Evolutionary conservation across 2,797 vertebrate species (phyloP).

Genomic region (Diglossa cyanea): DNA sequence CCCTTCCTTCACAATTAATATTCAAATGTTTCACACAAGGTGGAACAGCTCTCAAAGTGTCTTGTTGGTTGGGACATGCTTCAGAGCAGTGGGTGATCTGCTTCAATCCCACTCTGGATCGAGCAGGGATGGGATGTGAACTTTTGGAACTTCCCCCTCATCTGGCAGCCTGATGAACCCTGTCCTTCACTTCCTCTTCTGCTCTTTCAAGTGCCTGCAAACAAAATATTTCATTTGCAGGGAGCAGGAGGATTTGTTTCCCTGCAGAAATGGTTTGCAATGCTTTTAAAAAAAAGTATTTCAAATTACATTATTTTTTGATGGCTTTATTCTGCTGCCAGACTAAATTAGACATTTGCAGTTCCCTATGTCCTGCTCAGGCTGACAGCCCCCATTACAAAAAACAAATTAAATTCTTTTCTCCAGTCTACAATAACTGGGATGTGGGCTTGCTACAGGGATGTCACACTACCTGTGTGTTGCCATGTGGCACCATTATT

Average conservation of each 20-base stretch:
- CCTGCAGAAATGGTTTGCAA: background rate
- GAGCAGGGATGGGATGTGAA: slow-evolving; percentile 37
- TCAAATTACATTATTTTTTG: slow-evolving; percentile 7
- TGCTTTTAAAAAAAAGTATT: background rate
- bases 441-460: background rate
- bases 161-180: slow-evolving; percentile 54
- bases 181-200: slow-evolving; percentile 31
- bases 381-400: background rate
- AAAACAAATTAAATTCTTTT: background rate
- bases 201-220: slow-evolving; percentile 50
- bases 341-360: background rate
- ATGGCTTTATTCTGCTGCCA: slow-evolving; percentile 36
- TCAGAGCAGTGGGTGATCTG: slow-evolving; percentile 21
- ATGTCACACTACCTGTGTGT: background rate
- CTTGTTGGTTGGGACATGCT: slow-evolving; percentile 15
- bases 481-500: background rate
- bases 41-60: slow-evolving; percentile 6
- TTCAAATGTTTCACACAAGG: slow-evolving; percentile 20
- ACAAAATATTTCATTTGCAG: slow-evolving; percentile 17
- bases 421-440: background rate
- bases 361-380: background rate
- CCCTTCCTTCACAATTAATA: background rate
- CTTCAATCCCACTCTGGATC: background rate
- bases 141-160: slow-evolving; percentile 56
- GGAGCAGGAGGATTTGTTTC: background rate